These are phyloP conservation scores for Acipenser ruthenus DNA, from an alignment of 2,797 vertebrate species.

Conservation along the genomic window DNA sequence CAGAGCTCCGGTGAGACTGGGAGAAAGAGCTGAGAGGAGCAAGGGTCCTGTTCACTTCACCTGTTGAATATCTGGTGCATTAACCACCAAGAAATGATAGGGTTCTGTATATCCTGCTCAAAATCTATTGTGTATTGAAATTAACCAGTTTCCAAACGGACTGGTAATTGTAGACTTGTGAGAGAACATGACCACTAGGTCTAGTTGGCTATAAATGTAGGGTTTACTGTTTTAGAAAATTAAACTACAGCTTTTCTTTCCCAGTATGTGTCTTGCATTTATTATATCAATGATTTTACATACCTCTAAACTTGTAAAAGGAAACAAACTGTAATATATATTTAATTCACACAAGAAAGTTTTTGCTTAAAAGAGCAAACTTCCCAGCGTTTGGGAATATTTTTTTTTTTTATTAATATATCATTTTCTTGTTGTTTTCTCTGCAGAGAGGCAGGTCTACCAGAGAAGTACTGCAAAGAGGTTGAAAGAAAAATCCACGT, in stretches of 20 bases:
- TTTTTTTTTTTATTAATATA: neutral
- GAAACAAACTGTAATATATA: too few species aligned
- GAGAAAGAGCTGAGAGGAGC: neutral
- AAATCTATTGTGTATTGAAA: too few species aligned
- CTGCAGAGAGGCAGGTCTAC: slow-evolving; percentile 65
- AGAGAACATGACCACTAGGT: neutral
- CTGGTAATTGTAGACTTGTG: neutral
- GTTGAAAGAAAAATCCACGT: slow-evolving; percentile 57
- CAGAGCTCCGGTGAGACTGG: slow-evolving; percentile 70
- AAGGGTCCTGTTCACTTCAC: too few species aligned
- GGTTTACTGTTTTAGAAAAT: too few species aligned
- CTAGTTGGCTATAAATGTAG: too few species aligned
- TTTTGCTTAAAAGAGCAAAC: neutral
- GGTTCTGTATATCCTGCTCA: too few species aligned
- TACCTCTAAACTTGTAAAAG: neutral
- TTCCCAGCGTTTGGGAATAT: neutral
- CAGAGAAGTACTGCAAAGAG: slow-evolving; percentile 69
- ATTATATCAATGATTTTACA: neutral
- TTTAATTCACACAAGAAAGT: neutral
- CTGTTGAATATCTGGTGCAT: too few species aligned
- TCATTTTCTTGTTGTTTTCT: slow-evolving; percentile 5
- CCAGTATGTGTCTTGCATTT: too few species aligned
- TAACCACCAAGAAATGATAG: too few species aligned
- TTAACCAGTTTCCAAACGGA: too few species aligned
- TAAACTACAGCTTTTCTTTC: too few species aligned